Base-by-base conservation (phyloP, 1,140 invertebrate species). In the Drosophila teissieri region DNA sequence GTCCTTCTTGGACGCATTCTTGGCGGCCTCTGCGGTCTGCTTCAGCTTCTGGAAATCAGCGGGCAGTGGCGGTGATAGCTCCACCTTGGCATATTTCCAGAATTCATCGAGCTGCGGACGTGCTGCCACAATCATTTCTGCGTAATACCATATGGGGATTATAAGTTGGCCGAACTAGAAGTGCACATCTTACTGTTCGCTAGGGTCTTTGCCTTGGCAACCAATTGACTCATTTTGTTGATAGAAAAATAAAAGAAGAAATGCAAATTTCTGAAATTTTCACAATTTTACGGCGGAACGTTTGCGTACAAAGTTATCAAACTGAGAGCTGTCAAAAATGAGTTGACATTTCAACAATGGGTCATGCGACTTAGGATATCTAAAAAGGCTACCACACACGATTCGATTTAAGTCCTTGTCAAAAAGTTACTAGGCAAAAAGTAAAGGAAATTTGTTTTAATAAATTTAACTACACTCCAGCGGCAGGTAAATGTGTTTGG, bases 71-170 rank as follows among this genome's bases (percentile, higher is more conserved):
- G 98, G 98, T 14, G 94, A 93, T 61, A 99, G 91, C 94, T 99
- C 98, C 7, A 98, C 97, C 93, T 95, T 96, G 24, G 97, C 98
- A 92, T 99, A 99, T 82, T 96, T 96, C 92, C 96, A 88, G 84
- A 98, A 96, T 40, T 95, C 95, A 19, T 94, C 92, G 19, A 98
- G 93, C 78, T 95, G 94, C 1, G 97, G 97, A 61, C 94, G 94
- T 1, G 95, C 94, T 62, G 94, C 91, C 4, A 93, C 93, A 42
- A 95, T 22, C 1, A 94, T 72, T 80, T 89, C 96, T 96, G 42
- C 0, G 2, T 36, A 12, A 4, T 10, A 14, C 12, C 4, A 6
- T 1, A 15, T 8, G 8, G 11, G 14, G 0, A 24, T 24, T 45
- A 6, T 11, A 8, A 12, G 6, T 36, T 3, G 1, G n/a, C 11